Evolutionary conservation across 2,888 invertebrate genomes (phyloP), one percentile per base, ranked within the genome.

Genomic region (Ischnura elegans): DNA sequence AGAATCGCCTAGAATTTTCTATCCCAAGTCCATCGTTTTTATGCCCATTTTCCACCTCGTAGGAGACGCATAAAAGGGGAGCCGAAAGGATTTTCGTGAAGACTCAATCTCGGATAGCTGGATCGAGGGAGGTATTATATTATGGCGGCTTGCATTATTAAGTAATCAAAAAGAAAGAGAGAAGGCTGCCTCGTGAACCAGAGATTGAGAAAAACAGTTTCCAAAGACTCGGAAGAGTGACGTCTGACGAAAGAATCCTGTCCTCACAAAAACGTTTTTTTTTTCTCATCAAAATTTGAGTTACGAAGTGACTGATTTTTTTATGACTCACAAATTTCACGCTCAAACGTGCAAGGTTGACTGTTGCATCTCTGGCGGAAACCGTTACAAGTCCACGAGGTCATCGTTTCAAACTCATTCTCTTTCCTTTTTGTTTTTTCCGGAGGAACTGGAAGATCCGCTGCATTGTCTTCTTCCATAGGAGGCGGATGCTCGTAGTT

Each of bases 321-420:
- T 61, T 61, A 4, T 1, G 2, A 2, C 76, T 16, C 16, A 4
- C 10, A 76, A 76, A 36, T 36, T 76, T 76, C 76, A 76, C 76
- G 76, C 76, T 76, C 16, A n/a, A 76, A 36, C 76, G 76, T 76
- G 16, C 76, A 36, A 36, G 76, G 36, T 36, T 76, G 76, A 76
- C 76, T 76, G 76, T 76, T 76, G 76, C 29, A 76, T 76, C 76
- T 76, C 76, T 76, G 13, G 36, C 10, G 76, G 76, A 76, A 76
- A 76, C 76, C 76, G 76, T 76, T 76, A 76, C 76, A 76, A 76
- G 76, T 76, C 76, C 76, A 76, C 76, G 76, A 25, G 76, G 76
- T 76, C 76, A 76, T 29, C 76, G 76, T 76, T 76, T 76, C 36
- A 76, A 76, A 76, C 36, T 36, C 76, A 76, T 29, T 76, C 36